Percentiles rank a stretch among this genome's conserved stretches.
Evolutionary conservation across 2,113 vertebrate species (phyloP).

Genomic region (Nesogale talazaci): DNA sequence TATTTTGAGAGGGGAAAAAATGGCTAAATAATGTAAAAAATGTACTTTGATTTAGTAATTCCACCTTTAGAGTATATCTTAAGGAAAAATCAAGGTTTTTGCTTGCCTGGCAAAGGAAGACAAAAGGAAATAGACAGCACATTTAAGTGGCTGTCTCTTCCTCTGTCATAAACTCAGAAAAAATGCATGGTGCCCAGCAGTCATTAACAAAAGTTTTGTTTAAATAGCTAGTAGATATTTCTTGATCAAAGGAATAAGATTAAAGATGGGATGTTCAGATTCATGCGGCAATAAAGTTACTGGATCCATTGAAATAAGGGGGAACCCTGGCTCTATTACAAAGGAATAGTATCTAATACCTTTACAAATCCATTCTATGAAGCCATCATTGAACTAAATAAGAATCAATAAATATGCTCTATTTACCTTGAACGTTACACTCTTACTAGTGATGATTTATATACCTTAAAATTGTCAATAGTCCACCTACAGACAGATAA

Average conservation of each 20-base stretch:
- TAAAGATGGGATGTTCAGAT: neutral
- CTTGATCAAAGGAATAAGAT: neutral
- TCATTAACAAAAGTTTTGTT: neutral
- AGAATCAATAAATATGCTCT: neutral
- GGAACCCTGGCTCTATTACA: neutral
- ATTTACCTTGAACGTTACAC: neutral
- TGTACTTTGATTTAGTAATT: constrained; percentile 5
- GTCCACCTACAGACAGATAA: neutral
- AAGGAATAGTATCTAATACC: neutral
- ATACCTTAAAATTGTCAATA: too few species aligned
- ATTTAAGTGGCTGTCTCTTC: neutral
- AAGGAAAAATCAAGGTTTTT: constrained; percentile 22
- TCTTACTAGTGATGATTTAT: neutral
- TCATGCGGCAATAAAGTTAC: neutral
- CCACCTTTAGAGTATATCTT: neutral
- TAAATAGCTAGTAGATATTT: neutral
- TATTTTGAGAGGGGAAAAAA: neutral
- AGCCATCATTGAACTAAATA: neutral
- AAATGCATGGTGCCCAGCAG: neutral
- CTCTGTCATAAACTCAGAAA: neutral
- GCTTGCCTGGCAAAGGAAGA: neutral
- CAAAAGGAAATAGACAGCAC: neutral
- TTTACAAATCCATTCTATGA: neutral
- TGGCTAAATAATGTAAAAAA: neutral
- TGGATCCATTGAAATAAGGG: neutral